Evolutionary conservation across 2,113 vertebrate species (phyloP).

Genomic region (Hipposideros armiger): DNA sequence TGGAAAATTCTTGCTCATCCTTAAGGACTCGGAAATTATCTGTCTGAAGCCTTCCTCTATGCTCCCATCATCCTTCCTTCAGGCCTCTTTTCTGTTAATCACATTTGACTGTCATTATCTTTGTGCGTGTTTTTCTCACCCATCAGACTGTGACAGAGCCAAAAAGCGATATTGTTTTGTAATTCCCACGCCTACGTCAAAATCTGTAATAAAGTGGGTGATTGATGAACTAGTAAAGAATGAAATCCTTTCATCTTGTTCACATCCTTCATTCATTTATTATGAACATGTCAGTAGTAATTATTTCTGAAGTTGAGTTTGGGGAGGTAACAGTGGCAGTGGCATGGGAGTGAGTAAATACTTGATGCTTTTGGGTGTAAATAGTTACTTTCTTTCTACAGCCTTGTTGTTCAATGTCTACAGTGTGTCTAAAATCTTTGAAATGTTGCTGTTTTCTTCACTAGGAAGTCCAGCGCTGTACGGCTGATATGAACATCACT

Average conservation of each 20-base stretch:
- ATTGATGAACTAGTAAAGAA: conserved; percentile 30
- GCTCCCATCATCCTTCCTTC: not conserved
- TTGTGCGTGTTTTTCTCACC: not conserved
- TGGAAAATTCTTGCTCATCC: not conserved
- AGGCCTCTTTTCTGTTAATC: not conserved
- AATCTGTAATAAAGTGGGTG: not conserved
- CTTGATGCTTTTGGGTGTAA: not conserved
- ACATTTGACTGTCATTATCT: not conserved
- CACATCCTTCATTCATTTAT: not conserved
- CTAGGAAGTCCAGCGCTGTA: conserved; percentile 98
- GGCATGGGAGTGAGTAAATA: not conserved
- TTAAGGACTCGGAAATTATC: not conserved
- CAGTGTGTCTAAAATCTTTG: not conserved
- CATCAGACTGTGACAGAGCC: not conserved
- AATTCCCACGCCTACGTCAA: not conserved
- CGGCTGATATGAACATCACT: conserved; percentile 97
- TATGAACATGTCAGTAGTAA: not conserved
- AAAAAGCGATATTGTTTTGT: not conserved
- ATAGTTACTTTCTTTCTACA: not conserved
- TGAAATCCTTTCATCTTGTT: not conserved
- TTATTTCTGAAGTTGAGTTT: not conserved
- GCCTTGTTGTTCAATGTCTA: not conserved
- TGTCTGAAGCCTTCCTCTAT: not conserved
- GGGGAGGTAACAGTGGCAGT: not conserved
- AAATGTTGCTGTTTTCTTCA: conserved; percentile 64